Conservation (phyloP, 2,797 vertebrate genomes). For the Enteromius thamalakanensis region DNA sequence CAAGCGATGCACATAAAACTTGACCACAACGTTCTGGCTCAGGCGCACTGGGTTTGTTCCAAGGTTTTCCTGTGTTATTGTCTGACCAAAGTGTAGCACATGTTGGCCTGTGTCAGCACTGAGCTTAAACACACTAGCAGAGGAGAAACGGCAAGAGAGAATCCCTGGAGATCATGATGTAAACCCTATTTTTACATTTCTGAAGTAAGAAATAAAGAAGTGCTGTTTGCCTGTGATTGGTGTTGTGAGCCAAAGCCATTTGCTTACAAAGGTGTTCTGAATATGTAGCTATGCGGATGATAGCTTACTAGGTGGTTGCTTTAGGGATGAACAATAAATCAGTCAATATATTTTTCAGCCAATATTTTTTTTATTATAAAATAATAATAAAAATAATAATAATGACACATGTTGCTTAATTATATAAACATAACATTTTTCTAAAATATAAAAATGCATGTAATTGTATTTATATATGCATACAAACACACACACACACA, state of each 20-base stretch:
- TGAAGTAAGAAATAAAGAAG: background rate
- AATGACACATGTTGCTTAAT: too few relatives aligned
- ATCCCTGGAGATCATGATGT: constrained; percentile 2
- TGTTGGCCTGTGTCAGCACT: constrained; percentile 2
- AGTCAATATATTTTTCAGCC: background rate
- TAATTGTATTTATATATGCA: too few relatives aligned
- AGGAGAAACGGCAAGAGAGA: background rate
- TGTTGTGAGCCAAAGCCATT: too few relatives aligned
- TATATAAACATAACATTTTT: too few relatives aligned
- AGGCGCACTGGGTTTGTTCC: constrained; percentile 50
- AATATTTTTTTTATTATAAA: background rate
- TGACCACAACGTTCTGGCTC: constrained; percentile 57
- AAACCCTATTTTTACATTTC: background rate
- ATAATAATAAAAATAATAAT: too few relatives aligned
- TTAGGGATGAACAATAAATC: background rate
- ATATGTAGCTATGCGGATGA: background rate
- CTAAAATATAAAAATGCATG: too few relatives aligned
- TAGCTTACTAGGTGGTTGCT: background rate
- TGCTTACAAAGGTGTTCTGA: background rate
- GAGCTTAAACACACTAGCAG: background rate
- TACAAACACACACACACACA: too few relatives aligned
- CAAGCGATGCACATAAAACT: constrained; percentile 46
- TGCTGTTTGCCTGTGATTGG: background rate
- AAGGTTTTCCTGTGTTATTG: constrained; percentile 57
- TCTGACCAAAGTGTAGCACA: constrained; percentile 49